Conservation (phyloP, 2,888 invertebrate genomes). For the Hyposoter dolosus region DNA sequence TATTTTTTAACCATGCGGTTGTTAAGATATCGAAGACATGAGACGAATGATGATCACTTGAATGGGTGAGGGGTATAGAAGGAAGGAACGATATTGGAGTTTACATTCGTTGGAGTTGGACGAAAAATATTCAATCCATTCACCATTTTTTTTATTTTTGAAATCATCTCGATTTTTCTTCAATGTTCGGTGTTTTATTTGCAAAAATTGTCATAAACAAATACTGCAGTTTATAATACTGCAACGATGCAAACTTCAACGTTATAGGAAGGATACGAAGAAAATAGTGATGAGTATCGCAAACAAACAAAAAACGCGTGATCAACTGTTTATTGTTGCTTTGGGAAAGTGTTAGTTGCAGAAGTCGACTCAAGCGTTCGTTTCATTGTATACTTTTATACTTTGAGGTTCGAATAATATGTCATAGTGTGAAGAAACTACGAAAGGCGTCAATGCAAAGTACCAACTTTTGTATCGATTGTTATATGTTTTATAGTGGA, state of each 20-base stretch:
- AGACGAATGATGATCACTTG: not conserved
- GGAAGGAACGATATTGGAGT: no score
- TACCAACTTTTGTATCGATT: slow-evolving; percentile 24
- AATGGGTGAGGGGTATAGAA: not conserved
- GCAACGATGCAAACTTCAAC: no score
- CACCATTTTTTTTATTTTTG: no score
- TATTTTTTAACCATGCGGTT: not conserved
- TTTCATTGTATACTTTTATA: slow-evolving; percentile 1
- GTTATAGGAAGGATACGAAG: not conserved
- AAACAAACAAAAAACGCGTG: not conserved
- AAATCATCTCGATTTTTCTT: no score
- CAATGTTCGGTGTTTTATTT: no score
- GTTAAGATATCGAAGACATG: not conserved
- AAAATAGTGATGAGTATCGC: not conserved
- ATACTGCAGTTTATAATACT: no score
- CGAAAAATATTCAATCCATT: no score
- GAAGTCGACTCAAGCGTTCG: not conserved
- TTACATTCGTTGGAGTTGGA: no score
- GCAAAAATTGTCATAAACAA: no score
- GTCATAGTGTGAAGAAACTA: slow-evolving; percentile 9
- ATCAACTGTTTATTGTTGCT: not conserved
- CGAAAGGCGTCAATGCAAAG: slow-evolving; percentile 26
- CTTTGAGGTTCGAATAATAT: not conserved
- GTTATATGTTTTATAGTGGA: not conserved
- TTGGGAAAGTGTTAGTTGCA: not conserved